phyloP scores from a whole-genome alignment of 2,888 invertebrate genomes.

The Psococerastis gibbosa region DNA sequence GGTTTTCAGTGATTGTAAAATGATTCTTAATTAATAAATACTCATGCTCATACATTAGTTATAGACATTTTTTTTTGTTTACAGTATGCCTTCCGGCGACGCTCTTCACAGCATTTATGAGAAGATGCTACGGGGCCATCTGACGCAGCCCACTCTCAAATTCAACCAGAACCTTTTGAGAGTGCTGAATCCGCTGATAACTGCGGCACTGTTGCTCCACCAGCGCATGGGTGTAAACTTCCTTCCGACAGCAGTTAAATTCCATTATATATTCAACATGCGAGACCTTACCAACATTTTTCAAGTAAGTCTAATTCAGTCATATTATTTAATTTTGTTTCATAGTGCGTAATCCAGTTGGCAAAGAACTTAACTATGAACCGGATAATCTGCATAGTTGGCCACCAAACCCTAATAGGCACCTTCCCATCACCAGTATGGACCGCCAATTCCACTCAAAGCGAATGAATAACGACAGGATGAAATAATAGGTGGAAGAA shows the following conservation, averaged over 20 bases:
- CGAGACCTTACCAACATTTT: slow-evolving; percentile 86
- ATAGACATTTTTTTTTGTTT: slow-evolving; percentile 16
- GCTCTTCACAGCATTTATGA: slow-evolving; percentile 69
- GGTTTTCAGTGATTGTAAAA: no score
- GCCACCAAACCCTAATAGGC: no score
- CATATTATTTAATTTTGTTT: no score
- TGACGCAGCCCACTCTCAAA: slow-evolving; percentile 42
- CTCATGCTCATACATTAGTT: no score
- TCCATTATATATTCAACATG: slow-evolving; percentile 86
- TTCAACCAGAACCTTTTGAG: slow-evolving; percentile 40
- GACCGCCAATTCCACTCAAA: no score
- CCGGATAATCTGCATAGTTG: no score
- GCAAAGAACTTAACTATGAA: no score
- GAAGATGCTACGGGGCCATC: slow-evolving; percentile 61
- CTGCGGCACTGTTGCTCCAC: slow-evolving; percentile 58
- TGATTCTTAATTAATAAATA: no score
- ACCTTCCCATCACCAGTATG: no score
- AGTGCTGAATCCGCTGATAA: slow-evolving; percentile 40
- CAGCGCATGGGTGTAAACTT: slow-evolving; percentile 53
- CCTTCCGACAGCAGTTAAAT: slow-evolving; percentile 84
- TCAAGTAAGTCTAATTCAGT: slow-evolving; percentile 57
- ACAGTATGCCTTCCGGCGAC: slow-evolving; percentile 64
- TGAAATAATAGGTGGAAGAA: no score
- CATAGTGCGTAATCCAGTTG: no score
- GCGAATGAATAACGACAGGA: no score